A percentile compares a stretch with the other conserved stretches of the same genome.
Evolutionary conservation across 2,888 invertebrate species (phyloP).

Genomic region (Choreutis nemorana): DNA sequence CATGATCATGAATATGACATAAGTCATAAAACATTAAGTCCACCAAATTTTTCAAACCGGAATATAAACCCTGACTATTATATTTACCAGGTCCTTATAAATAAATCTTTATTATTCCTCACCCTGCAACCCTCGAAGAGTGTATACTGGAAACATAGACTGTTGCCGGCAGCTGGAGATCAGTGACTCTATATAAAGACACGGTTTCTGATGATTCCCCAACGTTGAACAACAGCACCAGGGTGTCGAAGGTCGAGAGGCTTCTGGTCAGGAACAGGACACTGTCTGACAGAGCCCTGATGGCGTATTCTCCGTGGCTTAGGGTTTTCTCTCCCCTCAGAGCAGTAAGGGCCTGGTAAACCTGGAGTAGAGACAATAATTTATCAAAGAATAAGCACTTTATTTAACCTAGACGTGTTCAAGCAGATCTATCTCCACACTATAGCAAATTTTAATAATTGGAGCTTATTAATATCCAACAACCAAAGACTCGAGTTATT

Average conservation of each 20-base stretch:
- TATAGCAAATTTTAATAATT: no score
- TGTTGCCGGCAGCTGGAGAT: conserved; percentile 20
- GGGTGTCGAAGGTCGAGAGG: conserved; percentile 18
- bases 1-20: no score
- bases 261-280: conserved; percentile 19
- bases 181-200: conserved; percentile 23
- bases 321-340: conserved; percentile 31
- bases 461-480: no score
- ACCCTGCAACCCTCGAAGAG: conserved; percentile 24
- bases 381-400: no score
- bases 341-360: conserved; percentile 44
- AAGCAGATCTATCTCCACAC: no score
- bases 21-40: no score
- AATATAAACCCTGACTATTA: no score
- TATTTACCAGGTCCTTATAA: no score
- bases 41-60: no score
- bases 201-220: conserved; percentile 30
- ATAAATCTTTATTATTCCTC: conserved; percentile 11
- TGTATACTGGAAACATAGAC: conserved; percentile 27
- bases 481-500: no score
- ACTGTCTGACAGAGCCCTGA: conserved; percentile 33
- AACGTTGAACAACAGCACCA: conserved; percentile 55
- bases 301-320: conserved; percentile 38
- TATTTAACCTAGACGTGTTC: no score
- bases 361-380: conserved; percentile 10